These are phyloP conservation scores for Leucophenga maculata DNA, from an alignment of 2,888 invertebrate species.

Conservation along the genomic window DNA sequence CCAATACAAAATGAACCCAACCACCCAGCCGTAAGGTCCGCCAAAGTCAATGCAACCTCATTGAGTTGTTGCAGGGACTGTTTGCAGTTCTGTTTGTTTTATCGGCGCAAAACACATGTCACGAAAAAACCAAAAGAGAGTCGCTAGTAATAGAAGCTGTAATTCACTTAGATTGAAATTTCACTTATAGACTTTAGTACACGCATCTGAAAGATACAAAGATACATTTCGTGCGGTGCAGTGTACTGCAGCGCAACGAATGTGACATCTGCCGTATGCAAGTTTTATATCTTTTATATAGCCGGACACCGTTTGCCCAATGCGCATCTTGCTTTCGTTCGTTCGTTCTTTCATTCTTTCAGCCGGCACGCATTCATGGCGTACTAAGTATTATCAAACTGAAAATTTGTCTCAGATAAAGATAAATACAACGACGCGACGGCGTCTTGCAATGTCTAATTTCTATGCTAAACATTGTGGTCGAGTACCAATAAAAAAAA, in stretches of 20 bases:
- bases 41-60: conserved; percentile 39
- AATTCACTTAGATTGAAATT: conserved; percentile 1
- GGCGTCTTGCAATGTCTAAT: conserved; percentile 7
- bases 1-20: background rate
- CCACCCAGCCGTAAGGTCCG: background rate
- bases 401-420: conserved; percentile 52
- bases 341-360: too few species aligned
- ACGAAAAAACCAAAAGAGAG: conserved; percentile 48
- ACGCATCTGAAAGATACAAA: background rate
- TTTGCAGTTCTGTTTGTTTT: conserved; percentile 42
- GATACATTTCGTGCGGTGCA: background rate
- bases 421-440: background rate
- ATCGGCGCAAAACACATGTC: conserved; percentile 61
- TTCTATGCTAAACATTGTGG: conserved; percentile 18
- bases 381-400: conserved; percentile 52
- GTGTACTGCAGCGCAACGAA: background rate
- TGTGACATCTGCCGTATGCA: conserved; percentile 4
- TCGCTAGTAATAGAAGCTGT: conserved; percentile 13
- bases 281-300: background rate
- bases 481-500: too few species aligned
- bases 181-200: conserved; percentile 6
- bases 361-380: background rate
- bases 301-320: background rate
- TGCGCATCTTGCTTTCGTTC: background rate
- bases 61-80: conserved; percentile 36